phyloP scores from a whole-genome alignment of 2,888 invertebrate species.

The Ophion slaviceki region DNA sequence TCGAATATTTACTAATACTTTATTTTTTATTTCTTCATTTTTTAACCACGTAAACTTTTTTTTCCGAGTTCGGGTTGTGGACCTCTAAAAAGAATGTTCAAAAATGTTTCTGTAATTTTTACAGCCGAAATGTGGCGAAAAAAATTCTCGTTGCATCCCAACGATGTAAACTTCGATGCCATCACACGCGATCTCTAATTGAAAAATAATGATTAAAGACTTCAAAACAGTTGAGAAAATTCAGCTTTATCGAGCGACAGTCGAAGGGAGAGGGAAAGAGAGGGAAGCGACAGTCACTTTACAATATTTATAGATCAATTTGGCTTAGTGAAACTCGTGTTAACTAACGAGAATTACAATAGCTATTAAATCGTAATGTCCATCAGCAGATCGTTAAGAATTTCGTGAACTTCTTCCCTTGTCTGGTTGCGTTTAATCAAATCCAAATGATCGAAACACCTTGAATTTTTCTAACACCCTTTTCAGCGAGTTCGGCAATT shows the following conservation, averaged over 20 bases:
- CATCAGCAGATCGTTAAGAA: constrained; percentile 43
- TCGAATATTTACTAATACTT: too few species aligned
- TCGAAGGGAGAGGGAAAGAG: background rate
- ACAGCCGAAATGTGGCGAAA: too few species aligned
- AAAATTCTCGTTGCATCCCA: too few species aligned
- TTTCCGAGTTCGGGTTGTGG: too few species aligned
- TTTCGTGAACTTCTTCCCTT: constrained; percentile 42
- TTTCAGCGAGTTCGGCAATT: constrained; percentile 20
- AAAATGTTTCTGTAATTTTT: too few species aligned
- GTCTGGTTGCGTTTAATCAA: constrained; percentile 55
- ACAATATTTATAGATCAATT: constrained; percentile 29
- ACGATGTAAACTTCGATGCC: too few species aligned
- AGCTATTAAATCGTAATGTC: constrained; percentile 47
- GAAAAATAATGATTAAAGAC: too few species aligned
- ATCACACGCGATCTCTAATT: background rate
- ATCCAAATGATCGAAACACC: constrained; percentile 24
- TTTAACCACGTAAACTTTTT: too few species aligned
- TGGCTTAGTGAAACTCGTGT: constrained; percentile 36
- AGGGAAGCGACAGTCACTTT: background rate
- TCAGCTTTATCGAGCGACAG: background rate
- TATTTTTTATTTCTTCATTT: too few species aligned
- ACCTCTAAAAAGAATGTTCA: too few species aligned
- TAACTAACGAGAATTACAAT: constrained; percentile 36
- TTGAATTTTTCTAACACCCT: constrained; percentile 19
- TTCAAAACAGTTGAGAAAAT: background rate